Percentiles rank a stretch among this genome's conserved stretches.
Conservation (phyloP, 2,113 vertebrate genomes). For the Scomber colias region DNA sequence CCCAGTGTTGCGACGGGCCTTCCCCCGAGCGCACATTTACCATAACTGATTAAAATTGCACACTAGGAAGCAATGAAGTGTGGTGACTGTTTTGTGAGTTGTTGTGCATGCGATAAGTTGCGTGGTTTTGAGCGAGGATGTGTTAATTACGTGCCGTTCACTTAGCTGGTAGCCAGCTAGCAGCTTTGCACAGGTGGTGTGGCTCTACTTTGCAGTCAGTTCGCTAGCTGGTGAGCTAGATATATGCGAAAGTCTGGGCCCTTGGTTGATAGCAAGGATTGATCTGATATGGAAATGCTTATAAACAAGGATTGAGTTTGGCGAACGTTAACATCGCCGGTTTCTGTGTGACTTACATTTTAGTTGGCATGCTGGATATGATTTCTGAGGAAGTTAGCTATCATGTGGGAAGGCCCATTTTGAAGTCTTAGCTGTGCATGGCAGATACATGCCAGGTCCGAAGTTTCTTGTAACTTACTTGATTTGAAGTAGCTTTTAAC, state of each 20-base stretch:
- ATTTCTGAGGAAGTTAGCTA: slow-evolving; percentile 45
- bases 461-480: slow-evolving; percentile 19
- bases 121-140: background rate
- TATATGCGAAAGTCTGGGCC: slow-evolving; percentile 58
- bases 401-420: slow-evolving; percentile 67
- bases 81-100: background rate
- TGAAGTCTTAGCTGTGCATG: slow-evolving; percentile 33
- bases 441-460: slow-evolving; percentile 27
- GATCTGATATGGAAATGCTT: background rate
- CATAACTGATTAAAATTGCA: background rate
- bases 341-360: background rate
- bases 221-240: slow-evolving; percentile 63
- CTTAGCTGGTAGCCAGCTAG: slow-evolving; percentile 61
- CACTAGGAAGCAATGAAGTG: background rate
- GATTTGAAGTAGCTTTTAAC: slow-evolving; percentile 1
- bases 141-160: background rate
- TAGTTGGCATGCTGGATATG: background rate
- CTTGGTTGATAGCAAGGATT: slow-evolving; percentile 14
- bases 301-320: background rate
- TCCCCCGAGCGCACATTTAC: slow-evolving; percentile 47
- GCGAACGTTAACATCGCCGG: background rate
- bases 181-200: slow-evolving; percentile 70
- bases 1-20: slow-evolving; percentile 75
- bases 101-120: background rate
- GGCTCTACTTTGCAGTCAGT: slow-evolving; percentile 46